Conservation (phyloP, 1,140 invertebrate species). For the Penaeus chinensis region DNA sequence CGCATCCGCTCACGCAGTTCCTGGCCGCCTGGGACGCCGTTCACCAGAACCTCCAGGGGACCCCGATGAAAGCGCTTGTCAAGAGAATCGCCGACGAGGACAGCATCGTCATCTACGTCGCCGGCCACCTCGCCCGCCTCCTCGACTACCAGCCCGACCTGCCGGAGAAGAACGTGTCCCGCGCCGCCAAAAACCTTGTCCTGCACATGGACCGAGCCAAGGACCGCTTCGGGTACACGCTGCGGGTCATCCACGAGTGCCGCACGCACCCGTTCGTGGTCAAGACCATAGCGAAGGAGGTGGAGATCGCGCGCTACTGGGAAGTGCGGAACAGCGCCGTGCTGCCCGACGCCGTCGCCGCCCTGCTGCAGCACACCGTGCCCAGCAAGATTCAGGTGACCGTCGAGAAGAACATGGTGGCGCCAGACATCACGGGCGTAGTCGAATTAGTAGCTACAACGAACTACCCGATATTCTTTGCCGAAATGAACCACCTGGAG, state of each 20-base stretch:
- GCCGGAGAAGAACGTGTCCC: slow-evolving; percentile 25
- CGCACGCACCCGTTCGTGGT: not conserved
- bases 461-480: slow-evolving; percentile 40
- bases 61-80: slow-evolving; percentile 28
- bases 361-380: not conserved
- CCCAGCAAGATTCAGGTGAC: slow-evolving; percentile 39
- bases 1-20: slow-evolving; percentile 48
- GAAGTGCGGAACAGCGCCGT: slow-evolving; percentile 44
- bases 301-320: slow-evolving; percentile 40
- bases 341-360: slow-evolving; percentile 5
- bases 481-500: slow-evolving; percentile 54
- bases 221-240: slow-evolving; percentile 36
- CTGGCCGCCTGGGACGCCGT: slow-evolving; percentile 38
- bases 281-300: slow-evolving; percentile 17
- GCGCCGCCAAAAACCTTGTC: slow-evolving; percentile 32
- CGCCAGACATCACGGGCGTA: slow-evolving; percentile 28
- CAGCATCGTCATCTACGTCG: slow-evolving; percentile 37
- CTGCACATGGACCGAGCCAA: slow-evolving; percentile 51
- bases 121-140: slow-evolving; percentile 28
- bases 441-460: slow-evolving; percentile 4
- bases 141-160: not conserved
- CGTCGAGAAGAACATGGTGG: slow-evolving; percentile 10
- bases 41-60: slow-evolving; percentile 31
- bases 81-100: slow-evolving; percentile 41
- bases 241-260: slow-evolving; percentile 31